A percentile compares a stretch with the other conserved stretches of the same genome.
These are phyloP conservation scores for Tridacna crocea DNA, from an alignment of 2,888 invertebrate species.

Conservation along the genomic window DNA sequence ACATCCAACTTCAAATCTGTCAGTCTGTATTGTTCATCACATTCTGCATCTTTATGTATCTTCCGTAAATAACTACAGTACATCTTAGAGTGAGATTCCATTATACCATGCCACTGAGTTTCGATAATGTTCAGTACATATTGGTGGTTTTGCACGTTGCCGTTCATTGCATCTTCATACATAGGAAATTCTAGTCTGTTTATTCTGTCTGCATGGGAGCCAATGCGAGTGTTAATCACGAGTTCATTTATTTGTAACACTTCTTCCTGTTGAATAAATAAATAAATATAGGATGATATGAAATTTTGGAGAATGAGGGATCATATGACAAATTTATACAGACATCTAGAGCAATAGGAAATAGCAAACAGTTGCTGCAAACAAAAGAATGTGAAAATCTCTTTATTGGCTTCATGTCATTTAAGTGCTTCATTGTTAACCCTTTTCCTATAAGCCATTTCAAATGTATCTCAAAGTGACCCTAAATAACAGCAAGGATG, in stretches of 20 bases:
- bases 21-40: slow-evolving; percentile 36
- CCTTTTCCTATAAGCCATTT: no score
- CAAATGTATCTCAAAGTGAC: no score
- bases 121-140: slow-evolving; percentile 65
- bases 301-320: no score
- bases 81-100: slow-evolving; percentile 62
- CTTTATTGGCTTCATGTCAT: no score
- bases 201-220: slow-evolving; percentile 80
- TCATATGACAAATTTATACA: no score
- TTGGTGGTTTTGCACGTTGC: slow-evolving; percentile 78
- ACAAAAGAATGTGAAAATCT: no score
- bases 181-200: slow-evolving; percentile 81
- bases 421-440: no score
- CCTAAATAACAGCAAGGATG: no score
- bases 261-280: slow-evolving; percentile 71
- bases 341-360: no score
- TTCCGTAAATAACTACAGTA: slow-evolving; percentile 67
- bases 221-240: slow-evolving; percentile 77
- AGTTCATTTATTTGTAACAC: slow-evolving; percentile 78
- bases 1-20: slow-evolving; percentile 61
- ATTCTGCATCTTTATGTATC: slow-evolving; percentile 61
- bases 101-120: slow-evolving; percentile 65
- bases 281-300: no score
- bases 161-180: slow-evolving; percentile 79
- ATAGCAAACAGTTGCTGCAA: no score